Conservation (phyloP, 2,888 invertebrate genomes). For the Metopia argyrocephala region DNA sequence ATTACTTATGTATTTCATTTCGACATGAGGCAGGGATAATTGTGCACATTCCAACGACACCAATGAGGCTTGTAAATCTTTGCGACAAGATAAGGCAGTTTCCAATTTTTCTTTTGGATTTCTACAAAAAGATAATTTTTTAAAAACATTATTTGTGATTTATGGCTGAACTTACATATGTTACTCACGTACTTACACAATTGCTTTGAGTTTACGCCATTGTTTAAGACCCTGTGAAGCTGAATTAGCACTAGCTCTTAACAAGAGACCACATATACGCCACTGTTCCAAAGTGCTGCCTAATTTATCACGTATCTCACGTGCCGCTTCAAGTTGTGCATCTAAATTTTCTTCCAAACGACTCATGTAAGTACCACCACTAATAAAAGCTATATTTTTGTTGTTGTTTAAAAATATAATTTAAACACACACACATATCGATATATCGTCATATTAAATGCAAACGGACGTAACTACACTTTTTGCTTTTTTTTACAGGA, state of each 20-base stretch:
- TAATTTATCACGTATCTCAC: conserved; percentile 76
- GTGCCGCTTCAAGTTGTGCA: conserved; percentile 74
- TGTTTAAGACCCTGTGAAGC: conserved; percentile 73
- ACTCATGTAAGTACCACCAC: conserved; percentile 77
- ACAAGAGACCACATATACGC: conserved; percentile 76
- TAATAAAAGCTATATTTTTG: conserved; percentile 75
- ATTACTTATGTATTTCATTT: conserved; percentile 75
- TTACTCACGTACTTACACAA: conserved; percentile 67
- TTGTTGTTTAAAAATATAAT: too few species aligned
- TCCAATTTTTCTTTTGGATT: conserved; percentile 74
- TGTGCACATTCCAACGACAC: conserved; percentile 76
- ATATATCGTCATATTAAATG: too few species aligned
- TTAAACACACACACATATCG: too few species aligned
- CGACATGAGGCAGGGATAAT: conserved; percentile 76
- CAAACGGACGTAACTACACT: too few species aligned
- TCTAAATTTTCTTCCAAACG: conserved; percentile 76
- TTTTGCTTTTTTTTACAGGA: too few species aligned
- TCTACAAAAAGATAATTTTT: conserved; percentile 62
- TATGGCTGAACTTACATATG: background rate
- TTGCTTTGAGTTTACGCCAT: conserved; percentile 71
- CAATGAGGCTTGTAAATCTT: conserved; percentile 74
- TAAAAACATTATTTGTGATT: background rate
- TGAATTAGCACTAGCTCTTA: conserved; percentile 75
- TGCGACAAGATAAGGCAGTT: conserved; percentile 74
- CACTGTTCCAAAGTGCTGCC: conserved; percentile 78